Percentiles rank a stretch among this genome's conserved stretches.
Conservation (phyloP, 2,113 vertebrate genomes). For the Phycodurus eques region DNA sequence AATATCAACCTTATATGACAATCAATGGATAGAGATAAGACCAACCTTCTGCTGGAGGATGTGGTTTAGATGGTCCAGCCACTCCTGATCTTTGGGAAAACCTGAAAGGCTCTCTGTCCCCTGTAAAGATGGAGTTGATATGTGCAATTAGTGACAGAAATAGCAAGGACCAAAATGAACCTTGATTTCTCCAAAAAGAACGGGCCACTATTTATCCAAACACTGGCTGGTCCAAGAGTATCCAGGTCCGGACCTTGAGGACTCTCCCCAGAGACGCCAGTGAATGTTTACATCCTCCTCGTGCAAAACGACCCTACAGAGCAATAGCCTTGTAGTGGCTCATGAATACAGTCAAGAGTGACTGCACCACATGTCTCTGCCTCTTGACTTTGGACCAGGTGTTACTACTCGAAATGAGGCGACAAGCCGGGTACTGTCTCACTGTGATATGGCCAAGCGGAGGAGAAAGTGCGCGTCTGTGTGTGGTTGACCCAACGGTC, state of each 20-base stretch:
- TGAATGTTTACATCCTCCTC: constrained; percentile 47
- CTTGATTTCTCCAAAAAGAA: constrained; percentile 21
- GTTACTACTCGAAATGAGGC: constrained; percentile 43
- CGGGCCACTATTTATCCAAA: constrained; percentile 19
- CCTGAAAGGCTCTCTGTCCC: constrained; percentile 58
- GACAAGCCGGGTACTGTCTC: constrained; percentile 29
- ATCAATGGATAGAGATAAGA: background rate
- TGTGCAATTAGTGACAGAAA: constrained; percentile 5
- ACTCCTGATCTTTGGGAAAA: constrained; percentile 76
- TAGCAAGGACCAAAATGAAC: background rate
- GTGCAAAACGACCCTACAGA: constrained; percentile 48
- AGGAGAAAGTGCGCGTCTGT: constrained; percentile 8
- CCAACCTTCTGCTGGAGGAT: constrained; percentile 86
- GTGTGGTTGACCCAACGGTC: background rate
- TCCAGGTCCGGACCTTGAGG: constrained; percentile 52
- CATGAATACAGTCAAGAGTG: constrained; percentile 48
- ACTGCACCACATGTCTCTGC: constrained; percentile 23
- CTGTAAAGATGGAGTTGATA: constrained; percentile 46
- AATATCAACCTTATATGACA: background rate
- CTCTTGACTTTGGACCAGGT: constrained; percentile 44
- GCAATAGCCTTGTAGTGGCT: constrained; percentile 56
- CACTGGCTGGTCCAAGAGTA: constrained; percentile 6
- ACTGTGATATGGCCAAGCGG: constrained; percentile 15
- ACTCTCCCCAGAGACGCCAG: constrained; percentile 42
- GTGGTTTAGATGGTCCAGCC: constrained; percentile 78